These are phyloP conservation scores for Montipora sp. DNA, from an alignment of 64 coral and sea anemone genomes.

Conservation along the genomic window DNA sequence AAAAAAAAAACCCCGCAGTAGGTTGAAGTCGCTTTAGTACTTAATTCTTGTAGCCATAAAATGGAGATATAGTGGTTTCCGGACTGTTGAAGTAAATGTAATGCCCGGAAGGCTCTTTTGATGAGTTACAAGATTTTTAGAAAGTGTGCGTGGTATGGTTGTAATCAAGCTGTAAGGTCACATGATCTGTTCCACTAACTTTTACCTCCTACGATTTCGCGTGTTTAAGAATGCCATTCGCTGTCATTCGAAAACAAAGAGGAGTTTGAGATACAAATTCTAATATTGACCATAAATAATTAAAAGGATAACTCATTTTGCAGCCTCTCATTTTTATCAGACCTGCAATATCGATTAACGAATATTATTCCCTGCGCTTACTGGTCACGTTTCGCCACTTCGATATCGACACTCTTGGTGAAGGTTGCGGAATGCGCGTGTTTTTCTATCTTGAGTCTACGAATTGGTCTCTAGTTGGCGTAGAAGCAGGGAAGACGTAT, in stretches of 20 bases:
- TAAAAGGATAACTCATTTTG: not conserved
- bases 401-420: not conserved
- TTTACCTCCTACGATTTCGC: not conserved
- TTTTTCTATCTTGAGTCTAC: not conserved
- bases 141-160: too few species aligned
- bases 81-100: too few species aligned
- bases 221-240: not conserved
- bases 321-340: not conserved
- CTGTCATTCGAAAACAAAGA: not conserved
- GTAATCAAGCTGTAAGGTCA: too few species aligned
- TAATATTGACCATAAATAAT: not conserved
- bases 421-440: not conserved
- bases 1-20: too few species aligned
- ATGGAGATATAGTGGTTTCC: too few species aligned
- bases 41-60: too few species aligned
- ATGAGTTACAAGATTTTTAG: too few species aligned
- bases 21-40: too few species aligned
- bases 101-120: too few species aligned
- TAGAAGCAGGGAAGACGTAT: not conserved
- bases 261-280: not conserved
- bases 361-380: not conserved
- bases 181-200: too few species aligned
- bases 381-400: not conserved
- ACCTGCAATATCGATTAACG: not conserved
- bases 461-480: not conserved